Conservation (phyloP, 2,113 vertebrate species). For the Cebus imitator region DNA sequence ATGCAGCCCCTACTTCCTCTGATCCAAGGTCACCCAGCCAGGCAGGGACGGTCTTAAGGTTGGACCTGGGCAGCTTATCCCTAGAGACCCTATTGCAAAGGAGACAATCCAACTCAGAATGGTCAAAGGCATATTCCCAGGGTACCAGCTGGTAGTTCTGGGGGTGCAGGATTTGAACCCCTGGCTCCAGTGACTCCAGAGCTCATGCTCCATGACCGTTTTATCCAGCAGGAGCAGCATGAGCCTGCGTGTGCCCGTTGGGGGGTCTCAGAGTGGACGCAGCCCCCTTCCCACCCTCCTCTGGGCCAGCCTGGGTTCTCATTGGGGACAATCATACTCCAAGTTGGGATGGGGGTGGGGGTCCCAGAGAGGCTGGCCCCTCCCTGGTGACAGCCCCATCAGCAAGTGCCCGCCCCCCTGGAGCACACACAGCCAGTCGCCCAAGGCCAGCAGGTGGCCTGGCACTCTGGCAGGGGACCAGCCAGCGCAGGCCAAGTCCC, state of each 20-base stretch:
- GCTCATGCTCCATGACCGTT: neutral
- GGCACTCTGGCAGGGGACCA: neutral
- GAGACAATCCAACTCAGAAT: neutral
- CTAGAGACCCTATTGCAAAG: neutral
- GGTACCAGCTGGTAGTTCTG: neutral
- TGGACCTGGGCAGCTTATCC: accelerated
- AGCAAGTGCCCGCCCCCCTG: neutral
- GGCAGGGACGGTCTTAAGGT: neutral
- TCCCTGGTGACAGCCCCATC: neutral
- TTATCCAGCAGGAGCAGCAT: accelerated
- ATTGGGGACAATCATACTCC: neutral
- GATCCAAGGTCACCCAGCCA: too few species aligned
- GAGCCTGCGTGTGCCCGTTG: too few species aligned
- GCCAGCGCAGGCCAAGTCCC: accelerated
- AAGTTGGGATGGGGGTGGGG: neutral
- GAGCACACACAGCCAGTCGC: accelerated
- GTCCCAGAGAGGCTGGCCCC: neutral
- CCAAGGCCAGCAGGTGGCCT: neutral
- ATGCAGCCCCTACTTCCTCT: too few species aligned
- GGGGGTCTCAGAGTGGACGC: neutral
- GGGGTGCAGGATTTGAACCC: too few species aligned
- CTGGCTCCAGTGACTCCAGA: neutral
- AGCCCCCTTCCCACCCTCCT: too few species aligned
- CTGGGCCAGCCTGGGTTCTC: neutral
- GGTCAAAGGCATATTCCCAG: neutral